Conservation (phyloP, 2,113 vertebrate species). For the Dipodomys stephensi region DNA sequence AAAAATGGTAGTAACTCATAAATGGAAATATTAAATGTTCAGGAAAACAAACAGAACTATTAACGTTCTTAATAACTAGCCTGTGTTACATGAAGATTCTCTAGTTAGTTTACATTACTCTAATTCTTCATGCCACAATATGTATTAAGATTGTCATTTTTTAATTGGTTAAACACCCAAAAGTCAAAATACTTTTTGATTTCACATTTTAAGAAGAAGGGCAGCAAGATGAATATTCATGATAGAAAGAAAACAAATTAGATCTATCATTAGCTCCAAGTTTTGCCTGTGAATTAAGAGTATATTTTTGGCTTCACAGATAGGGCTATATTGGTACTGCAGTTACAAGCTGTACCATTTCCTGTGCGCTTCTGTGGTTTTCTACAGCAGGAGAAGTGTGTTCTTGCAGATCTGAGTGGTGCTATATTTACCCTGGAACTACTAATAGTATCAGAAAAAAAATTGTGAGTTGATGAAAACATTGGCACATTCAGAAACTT, state of each 20-base stretch:
- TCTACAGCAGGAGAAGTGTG: constrained; percentile 57
- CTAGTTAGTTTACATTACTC: constrained; percentile 55
- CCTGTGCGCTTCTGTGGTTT: constrained; percentile 45
- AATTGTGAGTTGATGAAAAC: constrained; percentile 68
- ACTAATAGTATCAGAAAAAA: constrained; percentile 74
- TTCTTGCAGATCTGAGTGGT: constrained; percentile 73
- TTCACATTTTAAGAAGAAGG: constrained; percentile 50
- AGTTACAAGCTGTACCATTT: constrained; percentile 65
- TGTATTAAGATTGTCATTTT: constrained; percentile 39
- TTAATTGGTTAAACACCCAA: constrained; percentile 65
- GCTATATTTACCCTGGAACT: constrained; percentile 80
- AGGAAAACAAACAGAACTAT: constrained; percentile 58
- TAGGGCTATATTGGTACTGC: constrained; percentile 76
- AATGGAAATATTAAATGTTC: constrained; percentile 46
- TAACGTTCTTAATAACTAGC: constrained; percentile 28
- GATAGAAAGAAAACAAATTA: constrained; percentile 67
- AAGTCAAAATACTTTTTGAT: constrained; percentile 63
- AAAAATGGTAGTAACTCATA: constrained; percentile 36
- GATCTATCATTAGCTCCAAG: constrained; percentile 45
- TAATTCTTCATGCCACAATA: constrained; percentile 47
- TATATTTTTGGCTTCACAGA: constrained; percentile 79
- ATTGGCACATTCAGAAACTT: constrained; percentile 29
- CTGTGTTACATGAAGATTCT: constrained; percentile 48
- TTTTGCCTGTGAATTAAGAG: constrained; percentile 61
- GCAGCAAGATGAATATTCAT: constrained; percentile 38